Base-by-base conservation (phyloP, 2,888 invertebrate species). In the Acronicta aceris region DNA sequence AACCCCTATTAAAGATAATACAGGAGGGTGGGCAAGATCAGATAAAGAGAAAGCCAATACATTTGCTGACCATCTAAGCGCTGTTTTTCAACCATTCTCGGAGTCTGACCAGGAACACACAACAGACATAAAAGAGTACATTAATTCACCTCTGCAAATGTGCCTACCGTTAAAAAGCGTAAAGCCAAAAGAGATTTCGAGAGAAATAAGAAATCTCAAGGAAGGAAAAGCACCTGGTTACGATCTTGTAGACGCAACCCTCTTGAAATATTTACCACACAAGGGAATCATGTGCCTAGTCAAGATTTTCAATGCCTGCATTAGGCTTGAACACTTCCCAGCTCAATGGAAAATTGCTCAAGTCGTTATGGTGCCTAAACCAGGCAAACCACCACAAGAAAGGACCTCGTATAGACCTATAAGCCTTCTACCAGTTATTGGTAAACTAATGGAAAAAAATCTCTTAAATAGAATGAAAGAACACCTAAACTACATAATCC, bases 21-120 rank as follows among this genome's bases (percentile, higher is more conserved):
- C 59, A 5, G 41, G 56, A 25, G 27, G 12, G 2, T 70, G 65
- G 73, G 65, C 67, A 9, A 57, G 54, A 43, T 49, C 52, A 8
- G 53, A 55, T 10, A 6, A 10, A 0, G 66, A 69, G 9, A 71
- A 71, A n/a, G 66, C 63, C 2, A 38, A 42, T 9, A 25, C 33
- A 9, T 69, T 69, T 57, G 60, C 63, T 8, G 38, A 59, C 33
- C 63, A 71, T 30, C 59, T 71, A 4, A 15, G 38, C 17, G 38
- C 27, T 2, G 66, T 62, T 9, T 67, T 69, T n/a, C 40, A 46
- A 43, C 65, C 64, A 38, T 38, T 56, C 13, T 58, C 59, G 8
- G 38, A 50, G 4, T 36, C 45, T 10, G 27, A 21, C 30, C 33
- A 40, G 5, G 59, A 60, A 17, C 59, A 57, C 13, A 27, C 49